phyloP scores from a whole-genome alignment of 1,140 invertebrate genomes.

The Pachyrhynchus sulphureomaculatus region DNA sequence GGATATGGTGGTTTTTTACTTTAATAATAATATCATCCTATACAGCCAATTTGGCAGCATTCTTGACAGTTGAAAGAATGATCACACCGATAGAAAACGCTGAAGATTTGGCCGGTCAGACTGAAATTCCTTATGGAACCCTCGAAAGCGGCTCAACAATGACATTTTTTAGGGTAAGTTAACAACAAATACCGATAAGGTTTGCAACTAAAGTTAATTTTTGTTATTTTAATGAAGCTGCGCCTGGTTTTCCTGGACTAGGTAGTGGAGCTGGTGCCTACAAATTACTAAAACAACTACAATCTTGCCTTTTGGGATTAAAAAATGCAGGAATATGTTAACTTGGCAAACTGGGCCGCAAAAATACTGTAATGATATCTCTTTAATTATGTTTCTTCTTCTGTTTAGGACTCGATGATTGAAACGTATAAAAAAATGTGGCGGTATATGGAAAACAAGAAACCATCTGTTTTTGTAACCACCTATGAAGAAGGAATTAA shows the following conservation, averaged over 20 bases:
- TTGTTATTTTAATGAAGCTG: too few species aligned
- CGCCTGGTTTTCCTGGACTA: too few species aligned
- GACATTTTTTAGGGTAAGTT: constrained; percentile 91
- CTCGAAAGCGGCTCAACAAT: constrained; percentile 92
- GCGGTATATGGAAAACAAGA: constrained; percentile 87
- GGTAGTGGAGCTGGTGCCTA: too few species aligned
- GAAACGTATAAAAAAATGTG: constrained; percentile 97
- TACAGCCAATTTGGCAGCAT: constrained; percentile 95
- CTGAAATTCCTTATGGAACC: constrained; percentile 91
- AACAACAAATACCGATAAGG: too few species aligned
- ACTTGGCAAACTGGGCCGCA: too few species aligned
- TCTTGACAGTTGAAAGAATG: constrained; percentile 95
- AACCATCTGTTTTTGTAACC: constrained; percentile 81
- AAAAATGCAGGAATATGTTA: too few species aligned
- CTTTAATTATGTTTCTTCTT: too few species aligned
- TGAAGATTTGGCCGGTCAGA: constrained; percentile 92
- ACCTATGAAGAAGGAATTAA: constrained; percentile 88
- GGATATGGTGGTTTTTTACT: constrained; percentile 99
- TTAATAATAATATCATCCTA: constrained; percentile 98
- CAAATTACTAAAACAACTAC: too few species aligned
- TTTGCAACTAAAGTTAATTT: too few species aligned
- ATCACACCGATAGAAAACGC: constrained; percentile 96
- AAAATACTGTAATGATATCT: too few species aligned
- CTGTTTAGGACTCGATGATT: constrained; percentile 86
- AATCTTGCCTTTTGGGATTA: too few species aligned